Evolutionary conservation across 1,140 invertebrate genomes (phyloP), one percentile per base, ranked within the genome.

Genomic region (Anoplolepis gracilipes): DNA sequence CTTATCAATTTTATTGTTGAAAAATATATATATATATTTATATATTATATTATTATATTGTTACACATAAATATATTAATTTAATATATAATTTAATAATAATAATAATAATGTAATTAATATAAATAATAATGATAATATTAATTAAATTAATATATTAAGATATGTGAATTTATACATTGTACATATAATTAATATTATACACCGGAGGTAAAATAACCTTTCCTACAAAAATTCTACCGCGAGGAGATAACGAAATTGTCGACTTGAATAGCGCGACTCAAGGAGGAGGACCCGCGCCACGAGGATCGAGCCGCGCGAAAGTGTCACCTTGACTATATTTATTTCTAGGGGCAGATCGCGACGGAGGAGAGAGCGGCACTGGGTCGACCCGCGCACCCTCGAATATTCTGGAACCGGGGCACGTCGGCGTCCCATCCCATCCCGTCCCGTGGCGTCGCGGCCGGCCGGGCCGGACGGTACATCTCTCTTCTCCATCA

Each of bases 241-340:
- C 2, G n/a, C 8, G 16, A 57, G n/a, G n/a, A 57, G n/a, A 22
- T 2, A 57, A 57, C n/a, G 7, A 57, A 57, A 22, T 22, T 3
- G 19, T 13, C 11, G 22, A 36, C 16, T 25, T 13, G 16, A 57
- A 42, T 16, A 10, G 30, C 1, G 61, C 28, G 22, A 11, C 13
- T 46, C 25, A 39, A 53, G 11, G 22, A 1, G 25, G 7, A 36
- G n/a, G 36, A 42, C 0, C 1, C 46, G 19, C 19, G 33, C 49
- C 10, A 53, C n/a, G 36, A 28, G 78, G 78, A 7, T 46, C 16
- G 46, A 82, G 16, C 39, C 28, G 36, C 36, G 65, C 33, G 64
- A 46, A 72, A 82, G 78, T 82, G 78, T 82, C 67, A 82, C 67
- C 78, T 82, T 82, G 78, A 73, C 78, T 39, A 72, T 82, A 72